These are phyloP conservation scores for Lepidostoma basale DNA, from an alignment of 1,140 invertebrate species.

Conservation along the genomic window DNA sequence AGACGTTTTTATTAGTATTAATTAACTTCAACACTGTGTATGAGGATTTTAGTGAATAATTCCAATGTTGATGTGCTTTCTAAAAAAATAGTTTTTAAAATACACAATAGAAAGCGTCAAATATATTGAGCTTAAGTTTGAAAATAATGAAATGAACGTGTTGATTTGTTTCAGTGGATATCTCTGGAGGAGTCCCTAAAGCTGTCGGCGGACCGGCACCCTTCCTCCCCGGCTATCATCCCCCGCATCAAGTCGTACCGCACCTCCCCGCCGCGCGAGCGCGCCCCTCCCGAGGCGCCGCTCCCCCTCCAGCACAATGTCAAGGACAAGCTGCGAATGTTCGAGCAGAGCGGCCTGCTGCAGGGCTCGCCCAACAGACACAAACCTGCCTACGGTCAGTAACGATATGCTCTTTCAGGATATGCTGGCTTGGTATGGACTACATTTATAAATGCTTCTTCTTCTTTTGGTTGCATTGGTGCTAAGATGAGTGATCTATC, in stretches of 20 bases:
- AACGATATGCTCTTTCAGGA: not conserved
- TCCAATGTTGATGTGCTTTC: too few relatives aligned
- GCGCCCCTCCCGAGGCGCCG: slow-evolving; percentile 45
- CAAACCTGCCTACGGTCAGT: slow-evolving; percentile 2
- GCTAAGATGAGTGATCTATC: too few relatives aligned
- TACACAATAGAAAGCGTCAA: not conserved
- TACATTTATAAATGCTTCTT: too few relatives aligned
- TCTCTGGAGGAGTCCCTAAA: slow-evolving; percentile 56
- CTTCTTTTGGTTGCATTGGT: too few relatives aligned
- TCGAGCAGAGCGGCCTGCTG: slow-evolving; percentile 33
- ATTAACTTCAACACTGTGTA: too few relatives aligned
- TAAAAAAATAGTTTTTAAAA: too few relatives aligned
- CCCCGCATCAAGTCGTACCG: slow-evolving; percentile 54
- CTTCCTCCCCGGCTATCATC: slow-evolving; percentile 52
- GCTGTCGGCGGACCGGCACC: slow-evolving; percentile 54
- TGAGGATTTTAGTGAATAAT: too few relatives aligned
- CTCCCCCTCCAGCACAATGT: slow-evolving; percentile 26
- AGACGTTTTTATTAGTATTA: too few relatives aligned
- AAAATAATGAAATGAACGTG: not conserved
- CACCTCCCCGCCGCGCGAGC: slow-evolving; percentile 38
- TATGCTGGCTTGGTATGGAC: too few relatives aligned
- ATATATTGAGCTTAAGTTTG: not conserved
- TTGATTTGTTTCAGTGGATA: slow-evolving; percentile 55
- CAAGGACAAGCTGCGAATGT: slow-evolving; percentile 24
- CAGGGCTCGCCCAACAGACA: not conserved